These are phyloP conservation scores for Eulemur rubriventer DNA, from an alignment of 2,797 vertebrate species.

Conservation along the genomic window DNA sequence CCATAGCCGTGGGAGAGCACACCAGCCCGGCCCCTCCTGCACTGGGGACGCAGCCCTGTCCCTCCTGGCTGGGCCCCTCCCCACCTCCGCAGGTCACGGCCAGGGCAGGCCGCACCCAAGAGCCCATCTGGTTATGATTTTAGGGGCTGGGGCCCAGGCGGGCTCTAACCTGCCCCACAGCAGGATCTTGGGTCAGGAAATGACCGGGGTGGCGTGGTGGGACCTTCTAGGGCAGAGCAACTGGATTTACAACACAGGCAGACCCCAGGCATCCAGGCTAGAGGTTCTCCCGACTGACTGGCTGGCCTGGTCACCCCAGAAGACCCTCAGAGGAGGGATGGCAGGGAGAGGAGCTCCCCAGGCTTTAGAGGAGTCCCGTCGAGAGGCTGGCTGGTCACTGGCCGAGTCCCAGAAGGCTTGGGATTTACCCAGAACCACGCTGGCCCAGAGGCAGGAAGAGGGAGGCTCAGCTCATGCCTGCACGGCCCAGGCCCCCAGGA, in stretches of 20 bases:
- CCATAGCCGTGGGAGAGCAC: neutral
- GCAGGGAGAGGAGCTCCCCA: neutral
- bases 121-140: slow-evolving; percentile 24
- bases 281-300: neutral
- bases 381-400: neutral
- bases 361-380: neutral
- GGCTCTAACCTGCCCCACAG: neutral
- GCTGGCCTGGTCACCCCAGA: neutral
- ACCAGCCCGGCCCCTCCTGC: neutral
- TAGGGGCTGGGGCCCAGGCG: rapidly evolving
- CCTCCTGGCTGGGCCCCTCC: neutral
- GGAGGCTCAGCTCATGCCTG: neutral
- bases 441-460: neutral
- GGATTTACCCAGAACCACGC: neutral
- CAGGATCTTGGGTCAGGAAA: neutral
- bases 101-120: neutral
- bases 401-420: neutral
- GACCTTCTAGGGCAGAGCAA: neutral
- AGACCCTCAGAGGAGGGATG: neutral
- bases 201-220: neutral
- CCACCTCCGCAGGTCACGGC: neutral
- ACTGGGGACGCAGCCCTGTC: neutral
- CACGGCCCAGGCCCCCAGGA: neutral
- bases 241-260: neutral
- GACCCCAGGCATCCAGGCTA: rapidly evolving